Percentiles rank a stretch among this genome's conserved stretches.
phyloP scores from a whole-genome alignment of 64 coral and sea anemone genomes.

The Montipora foliosa region DNA sequence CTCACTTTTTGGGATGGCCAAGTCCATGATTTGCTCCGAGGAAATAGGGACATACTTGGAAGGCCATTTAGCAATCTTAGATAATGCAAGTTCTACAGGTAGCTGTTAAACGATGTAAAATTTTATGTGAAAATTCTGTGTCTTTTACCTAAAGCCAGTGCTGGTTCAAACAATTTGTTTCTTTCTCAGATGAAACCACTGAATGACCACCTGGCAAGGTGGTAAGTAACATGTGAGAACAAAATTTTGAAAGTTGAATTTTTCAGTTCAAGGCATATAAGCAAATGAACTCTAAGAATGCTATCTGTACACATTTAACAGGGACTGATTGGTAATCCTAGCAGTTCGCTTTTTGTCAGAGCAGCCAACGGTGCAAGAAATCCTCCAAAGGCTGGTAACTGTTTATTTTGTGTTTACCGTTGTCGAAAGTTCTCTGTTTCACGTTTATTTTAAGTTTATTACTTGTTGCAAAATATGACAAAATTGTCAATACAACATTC shows the following conservation, averaged over 20 bases:
- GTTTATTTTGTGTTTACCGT: background rate
- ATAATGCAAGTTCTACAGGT: conserved; percentile 17
- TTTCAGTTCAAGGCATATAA: conserved; percentile 23
- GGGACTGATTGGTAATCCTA: conserved; percentile 4
- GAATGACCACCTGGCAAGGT: background rate
- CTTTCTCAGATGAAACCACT: conserved; percentile 20
- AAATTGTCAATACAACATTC: background rate
- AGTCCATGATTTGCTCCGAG: background rate
- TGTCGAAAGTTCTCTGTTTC: background rate
- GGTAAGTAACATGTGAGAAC: conserved; percentile 15
- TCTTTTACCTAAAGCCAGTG: conserved; percentile 26
- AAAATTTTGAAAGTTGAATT: conserved; percentile 22
- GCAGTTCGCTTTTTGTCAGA: conserved; percentile 3
- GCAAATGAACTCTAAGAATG: conserved; percentile 21
- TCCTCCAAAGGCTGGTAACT: conserved; percentile 2
- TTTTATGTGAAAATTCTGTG: conserved; percentile 9
- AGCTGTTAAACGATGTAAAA: conserved; percentile 32
- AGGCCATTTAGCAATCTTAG: conserved; percentile 41
- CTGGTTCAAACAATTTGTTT: conserved; percentile 17
- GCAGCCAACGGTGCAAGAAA: background rate
- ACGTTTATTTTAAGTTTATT: conserved; percentile 4
- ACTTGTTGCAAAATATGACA: background rate
- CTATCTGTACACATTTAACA: conserved; percentile 26
- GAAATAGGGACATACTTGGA: conserved; percentile 19
- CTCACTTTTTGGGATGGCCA: conserved; percentile 18